Evolutionary conservation across 2,113 vertebrate species (phyloP).

Genomic region (Dasypus novemcinctus): DNA sequence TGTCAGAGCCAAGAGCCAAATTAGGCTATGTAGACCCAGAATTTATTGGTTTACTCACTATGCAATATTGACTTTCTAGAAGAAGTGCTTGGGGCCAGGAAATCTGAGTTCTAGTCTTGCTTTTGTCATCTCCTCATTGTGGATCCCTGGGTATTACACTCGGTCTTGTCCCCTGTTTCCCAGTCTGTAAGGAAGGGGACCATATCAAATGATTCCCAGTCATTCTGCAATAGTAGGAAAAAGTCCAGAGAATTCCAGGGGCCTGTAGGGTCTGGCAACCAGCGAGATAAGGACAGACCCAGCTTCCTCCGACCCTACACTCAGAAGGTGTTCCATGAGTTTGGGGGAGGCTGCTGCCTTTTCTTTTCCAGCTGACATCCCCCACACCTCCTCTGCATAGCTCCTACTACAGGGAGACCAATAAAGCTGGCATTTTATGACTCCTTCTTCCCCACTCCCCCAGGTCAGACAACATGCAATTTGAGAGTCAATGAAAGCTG

Average conservation of each 20-base stretch:
- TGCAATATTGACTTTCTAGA: background rate
- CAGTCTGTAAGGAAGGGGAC: background rate
- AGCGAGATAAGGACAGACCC: background rate
- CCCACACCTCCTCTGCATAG: background rate
- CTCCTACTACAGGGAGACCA: slow-evolving; percentile 54
- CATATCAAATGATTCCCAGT: background rate
- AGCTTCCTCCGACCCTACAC: background rate
- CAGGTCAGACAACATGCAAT: slow-evolving; percentile 76
- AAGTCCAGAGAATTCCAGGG: background rate
- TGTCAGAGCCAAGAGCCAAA: background rate
- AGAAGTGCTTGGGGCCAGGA: background rate
- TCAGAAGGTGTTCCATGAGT: background rate
- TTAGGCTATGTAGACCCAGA: background rate
- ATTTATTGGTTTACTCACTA: background rate
- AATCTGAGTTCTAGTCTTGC: background rate
- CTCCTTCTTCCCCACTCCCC: slow-evolving; percentile 64
- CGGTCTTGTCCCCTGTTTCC: background rate
- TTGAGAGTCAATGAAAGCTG: slow-evolving; percentile 83
- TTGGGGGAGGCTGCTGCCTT: background rate
- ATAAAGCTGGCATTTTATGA: slow-evolving; percentile 81
- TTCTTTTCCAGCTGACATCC: background rate
- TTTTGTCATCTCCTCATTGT: background rate
- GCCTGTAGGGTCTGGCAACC: background rate
- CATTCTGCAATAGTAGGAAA: background rate
- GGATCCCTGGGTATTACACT: background rate